Base-by-base conservation (phyloP, 1,140 invertebrate species). In the Drosophila pachea region DNA sequence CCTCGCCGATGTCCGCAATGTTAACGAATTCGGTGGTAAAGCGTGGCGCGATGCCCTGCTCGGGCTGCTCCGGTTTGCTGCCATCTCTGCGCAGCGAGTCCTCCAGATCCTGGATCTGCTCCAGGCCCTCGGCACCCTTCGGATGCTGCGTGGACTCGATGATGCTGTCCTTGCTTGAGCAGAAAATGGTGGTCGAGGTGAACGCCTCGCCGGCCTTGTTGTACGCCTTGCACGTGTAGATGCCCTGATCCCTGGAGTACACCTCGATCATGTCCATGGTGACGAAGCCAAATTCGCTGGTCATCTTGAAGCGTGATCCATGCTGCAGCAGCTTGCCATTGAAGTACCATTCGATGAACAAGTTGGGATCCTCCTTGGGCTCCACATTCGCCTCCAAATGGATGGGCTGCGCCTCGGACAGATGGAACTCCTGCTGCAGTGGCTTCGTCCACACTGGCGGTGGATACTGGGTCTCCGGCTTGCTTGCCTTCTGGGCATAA, bases 321-420 rank as follows among this genome's bases (percentile, higher is more conserved):
- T 96, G 94, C 73, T 95, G 94, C 16, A 97, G 89, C 33, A 93
- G 91, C 90, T 97, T 97, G 38, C 96, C 96, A 87, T 98, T 97
- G 79, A 97, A 96, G 89, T 96, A 97, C 96, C 96, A 97, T 90
- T 97, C 96, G 62, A 97, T 95, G 76, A 94, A 95, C n/a, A 98
- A 91, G 84, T 98, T 95, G 3, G 98, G 98, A 92, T 99, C 98
- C 88, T 97, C 95, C 89, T 98, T 97, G 0, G 98, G 98, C 90
- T 97, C 96, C 5, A 98, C 96, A 86, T 95, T 95, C 49, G 95
- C 97, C 90, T 99, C 97, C 64, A 99, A 92, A 90, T 98, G 96
- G 35, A 98, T 92, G 2, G 95, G 92, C 90, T 98, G 94, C 40
- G 95, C 94, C 91, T 99, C 98, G 60, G 94, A 92, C n/a, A 99